phyloP scores from a whole-genome alignment of 1,140 invertebrate genomes.

The Drosophila micromelanica region DNA sequence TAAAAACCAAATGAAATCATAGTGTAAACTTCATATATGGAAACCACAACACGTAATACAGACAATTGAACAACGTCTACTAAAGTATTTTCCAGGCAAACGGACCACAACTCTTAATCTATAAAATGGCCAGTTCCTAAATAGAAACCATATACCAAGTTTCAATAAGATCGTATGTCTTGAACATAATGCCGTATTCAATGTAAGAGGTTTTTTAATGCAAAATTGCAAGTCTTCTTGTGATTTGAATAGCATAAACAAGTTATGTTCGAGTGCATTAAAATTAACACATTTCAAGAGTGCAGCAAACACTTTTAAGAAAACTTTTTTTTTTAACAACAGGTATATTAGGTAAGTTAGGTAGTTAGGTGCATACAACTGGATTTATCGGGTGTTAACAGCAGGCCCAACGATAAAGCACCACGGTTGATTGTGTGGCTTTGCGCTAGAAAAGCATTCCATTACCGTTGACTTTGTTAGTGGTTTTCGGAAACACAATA shows the following conservation, averaged over 20 bases:
- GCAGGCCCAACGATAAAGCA: slow-evolving; percentile 6
- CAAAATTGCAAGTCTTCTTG: slow-evolving; percentile 1
- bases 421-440: slow-evolving; percentile 30
- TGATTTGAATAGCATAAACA: not conserved
- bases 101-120: slow-evolving; percentile 1
- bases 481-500: slow-evolving; percentile 15
- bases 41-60: slow-evolving; percentile 48
- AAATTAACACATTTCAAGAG: slow-evolving; percentile 29
- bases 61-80: slow-evolving; percentile 3
- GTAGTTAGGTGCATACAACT: slow-evolving; percentile 26
- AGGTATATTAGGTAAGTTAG: slow-evolving; percentile 4
- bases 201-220: not conserved
- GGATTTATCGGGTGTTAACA: slow-evolving; percentile 22
- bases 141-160: not conserved
- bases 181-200: not conserved
- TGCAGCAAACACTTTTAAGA: slow-evolving; percentile 25
- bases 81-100: not conserved
- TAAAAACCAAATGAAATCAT: slow-evolving; percentile 4
- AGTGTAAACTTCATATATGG: not conserved
- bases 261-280: slow-evolving; percentile 26
- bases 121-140: not conserved
- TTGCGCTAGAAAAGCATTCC: slow-evolving; percentile 27
- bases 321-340: slow-evolving; percentile 25
- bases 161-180: not conserved
- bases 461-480: slow-evolving; percentile 4